Conservation (phyloP, 2,113 vertebrate genomes). For the Neodontobutis hainanensis region DNA sequence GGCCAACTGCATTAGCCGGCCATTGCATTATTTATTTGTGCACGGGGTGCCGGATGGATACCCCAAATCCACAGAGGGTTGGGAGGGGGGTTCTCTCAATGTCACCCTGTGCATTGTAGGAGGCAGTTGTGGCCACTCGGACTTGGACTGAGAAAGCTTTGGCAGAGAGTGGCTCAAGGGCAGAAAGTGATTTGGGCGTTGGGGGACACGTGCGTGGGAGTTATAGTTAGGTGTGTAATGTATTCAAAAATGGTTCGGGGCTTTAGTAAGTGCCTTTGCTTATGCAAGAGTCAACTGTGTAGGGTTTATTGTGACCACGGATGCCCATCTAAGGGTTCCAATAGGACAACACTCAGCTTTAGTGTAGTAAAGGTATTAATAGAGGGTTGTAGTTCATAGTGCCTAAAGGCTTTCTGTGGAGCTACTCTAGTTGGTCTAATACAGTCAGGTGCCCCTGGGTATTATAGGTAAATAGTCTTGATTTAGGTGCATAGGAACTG, state of each 20-base stretch:
- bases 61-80: constrained; percentile 72
- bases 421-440: constrained; percentile 38
- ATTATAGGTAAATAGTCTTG: constrained; percentile 48
- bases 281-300: constrained; percentile 61
- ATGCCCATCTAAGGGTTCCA: constrained; percentile 56
- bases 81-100: constrained; percentile 72
- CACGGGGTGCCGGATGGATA: constrained; percentile 73
- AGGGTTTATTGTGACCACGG: constrained; percentile 44
- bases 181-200: constrained; percentile 55
- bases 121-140: constrained; percentile 57
- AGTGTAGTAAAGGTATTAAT: constrained; percentile 50
- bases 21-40: constrained; percentile 85
- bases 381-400: constrained; percentile 40
- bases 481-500: constrained; percentile 33
- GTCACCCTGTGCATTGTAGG: constrained; percentile 73
- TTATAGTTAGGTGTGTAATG: constrained; percentile 65
- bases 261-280: constrained; percentile 58
- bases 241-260: constrained; percentile 62
- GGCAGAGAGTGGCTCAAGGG: constrained; percentile 71
- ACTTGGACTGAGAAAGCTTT: constrained; percentile 51
- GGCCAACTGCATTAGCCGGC: constrained; percentile 80
- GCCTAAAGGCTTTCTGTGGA: constrained; percentile 47
- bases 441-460: constrained; percentile 37
- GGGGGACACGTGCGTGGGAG: constrained; percentile 60
- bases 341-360: constrained; percentile 36